phyloP scores from a whole-genome alignment of 2,113 vertebrate species.

The Corythornis madagascariensis region DNA sequence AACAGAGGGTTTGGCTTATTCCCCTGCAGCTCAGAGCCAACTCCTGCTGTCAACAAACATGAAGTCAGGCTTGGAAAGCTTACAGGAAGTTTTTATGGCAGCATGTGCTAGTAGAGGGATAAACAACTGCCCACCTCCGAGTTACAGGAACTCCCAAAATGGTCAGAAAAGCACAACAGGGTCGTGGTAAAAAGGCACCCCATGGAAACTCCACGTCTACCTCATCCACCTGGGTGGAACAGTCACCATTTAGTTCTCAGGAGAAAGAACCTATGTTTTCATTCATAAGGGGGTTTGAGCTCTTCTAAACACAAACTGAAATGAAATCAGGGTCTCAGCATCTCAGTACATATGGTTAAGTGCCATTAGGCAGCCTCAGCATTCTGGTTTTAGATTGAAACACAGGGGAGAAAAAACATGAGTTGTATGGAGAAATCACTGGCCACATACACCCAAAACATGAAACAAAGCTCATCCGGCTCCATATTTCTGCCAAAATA shows the following conservation, averaged over 20 bases:
- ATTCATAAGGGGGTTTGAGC: not conserved
- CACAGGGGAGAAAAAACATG: not conserved
- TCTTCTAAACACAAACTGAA: not conserved
- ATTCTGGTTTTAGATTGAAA: not conserved
- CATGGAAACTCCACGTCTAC: not conserved
- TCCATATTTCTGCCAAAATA: not conserved
- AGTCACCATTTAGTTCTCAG: not conserved
- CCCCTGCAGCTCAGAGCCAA: not conserved
- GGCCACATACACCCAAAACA: not conserved
- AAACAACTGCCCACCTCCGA: not conserved
- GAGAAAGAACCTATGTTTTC: not conserved
- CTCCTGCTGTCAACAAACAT: not conserved
- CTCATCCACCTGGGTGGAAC: not conserved
- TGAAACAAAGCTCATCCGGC: not conserved
- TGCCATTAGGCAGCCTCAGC: not conserved
- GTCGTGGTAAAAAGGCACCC: not conserved
- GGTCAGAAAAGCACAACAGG: not conserved
- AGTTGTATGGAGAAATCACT: not conserved
- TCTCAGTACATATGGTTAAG: not conserved
- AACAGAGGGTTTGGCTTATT: not conserved
- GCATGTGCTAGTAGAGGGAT: not conserved
- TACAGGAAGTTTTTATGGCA: not conserved
- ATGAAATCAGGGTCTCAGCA: not conserved
- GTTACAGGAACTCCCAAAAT: not conserved
- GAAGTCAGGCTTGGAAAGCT: not conserved